These are phyloP conservation scores for Andrena bucephala DNA, from an alignment of 2,888 invertebrate genomes.

Conservation along the genomic window DNA sequence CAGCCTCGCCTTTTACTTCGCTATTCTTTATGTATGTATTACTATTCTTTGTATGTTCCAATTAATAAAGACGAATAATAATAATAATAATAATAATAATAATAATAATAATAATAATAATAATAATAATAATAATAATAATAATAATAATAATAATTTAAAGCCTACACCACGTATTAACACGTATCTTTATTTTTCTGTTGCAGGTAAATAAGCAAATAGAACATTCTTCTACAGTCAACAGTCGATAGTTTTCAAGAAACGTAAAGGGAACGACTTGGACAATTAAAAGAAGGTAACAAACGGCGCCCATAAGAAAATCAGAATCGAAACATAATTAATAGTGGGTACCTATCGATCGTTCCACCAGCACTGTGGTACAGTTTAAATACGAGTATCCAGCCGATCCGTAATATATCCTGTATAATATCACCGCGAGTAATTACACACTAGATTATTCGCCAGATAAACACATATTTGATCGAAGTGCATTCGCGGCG, in stretches of 20 bases:
- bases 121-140: too few relatives aligned
- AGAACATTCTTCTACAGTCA: background rate
- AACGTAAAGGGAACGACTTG: too few relatives aligned
- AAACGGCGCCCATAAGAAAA: background rate
- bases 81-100: too few relatives aligned
- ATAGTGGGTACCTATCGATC: conserved; percentile 1
- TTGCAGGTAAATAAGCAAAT: conserved; percentile 61
- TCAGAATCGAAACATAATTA: conserved; percentile 7
- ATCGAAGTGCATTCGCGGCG: conserved; percentile 59
- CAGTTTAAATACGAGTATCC: conserved; percentile 38
- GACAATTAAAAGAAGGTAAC: conserved; percentile 16
- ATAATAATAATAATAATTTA: background rate
- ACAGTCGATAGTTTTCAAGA: background rate
- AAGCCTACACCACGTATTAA: background rate
- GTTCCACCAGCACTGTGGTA: conserved; percentile 1
- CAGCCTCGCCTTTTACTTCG: too few relatives aligned
- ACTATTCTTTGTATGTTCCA: too few relatives aligned
- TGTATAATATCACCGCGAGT: conserved; percentile 53
- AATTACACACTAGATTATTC: conserved; percentile 68
- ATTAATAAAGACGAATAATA: too few relatives aligned
- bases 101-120: too few relatives aligned
- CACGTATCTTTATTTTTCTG: conserved; percentile 29
- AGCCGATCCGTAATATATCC: conserved; percentile 38
- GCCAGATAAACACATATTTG: conserved; percentile 65
- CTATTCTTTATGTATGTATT: too few relatives aligned